Evolutionary conservation across 2,888 invertebrate species (phyloP), one percentile per base, ranked within the genome.

Genomic region (Platycheirus rosarum): DNA sequence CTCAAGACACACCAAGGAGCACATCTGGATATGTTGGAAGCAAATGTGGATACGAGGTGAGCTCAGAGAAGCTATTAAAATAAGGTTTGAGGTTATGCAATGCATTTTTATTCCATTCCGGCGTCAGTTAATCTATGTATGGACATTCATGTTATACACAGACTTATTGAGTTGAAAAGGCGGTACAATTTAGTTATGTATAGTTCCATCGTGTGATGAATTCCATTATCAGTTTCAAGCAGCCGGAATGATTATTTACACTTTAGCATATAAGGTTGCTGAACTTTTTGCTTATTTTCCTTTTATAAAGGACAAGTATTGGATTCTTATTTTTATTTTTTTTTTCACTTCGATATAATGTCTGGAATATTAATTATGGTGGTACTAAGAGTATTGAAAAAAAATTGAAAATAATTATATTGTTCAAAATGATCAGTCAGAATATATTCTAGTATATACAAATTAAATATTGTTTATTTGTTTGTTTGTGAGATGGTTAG

Each of bases 41-140:
- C 14, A 80, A 82, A 23, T 82, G 82, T 44, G 82, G 82, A 20
- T 82, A 82, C 23, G 82, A 77, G 77, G 82, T 82, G 16, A 82
- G 78, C 62, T 40, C 40, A 57, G 26, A 57, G 5, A 55, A 26
- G 23, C 13, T 57, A 40, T 57, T 23, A 60, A 57, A 46, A 16
- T 8, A 46, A 46, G 32, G 46, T 46, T 14, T 48, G 35, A 44
- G 23, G 20, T 49, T n/a, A 51, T 63, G 51, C n/a, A 49, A 40
- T 40, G 26, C 14, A 48, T 37, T 26, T 68, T 49, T 40, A 48
- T 23, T 42, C n/a, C n/a, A n/a, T n/a, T n/a, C n/a, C n/a, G n/a
- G n/a, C n/a, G n/a, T n/a, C n/a, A n/a, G n/a, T n/a, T n/a, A n/a
- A n/a, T n/a, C n/a, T n/a, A n/a, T n/a, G n/a, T n/a, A n/a, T n/a